Conservation (phyloP, 1,140 invertebrate genomes). For the Bathynomus jamesi region DNA sequence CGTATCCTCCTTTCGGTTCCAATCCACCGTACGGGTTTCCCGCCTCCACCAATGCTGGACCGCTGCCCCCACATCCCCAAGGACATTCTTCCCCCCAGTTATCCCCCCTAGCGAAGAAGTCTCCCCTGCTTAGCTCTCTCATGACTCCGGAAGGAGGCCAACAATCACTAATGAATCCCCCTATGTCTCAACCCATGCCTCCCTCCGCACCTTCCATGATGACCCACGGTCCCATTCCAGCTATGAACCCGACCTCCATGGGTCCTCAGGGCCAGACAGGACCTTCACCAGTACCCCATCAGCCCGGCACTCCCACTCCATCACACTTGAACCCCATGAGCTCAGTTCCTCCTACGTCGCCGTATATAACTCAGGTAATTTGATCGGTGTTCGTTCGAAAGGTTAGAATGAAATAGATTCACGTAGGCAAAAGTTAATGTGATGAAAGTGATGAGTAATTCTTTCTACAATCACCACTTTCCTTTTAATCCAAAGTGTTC, state of each 20-base stretch:
- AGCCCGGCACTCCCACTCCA: slow-evolving; percentile 23
- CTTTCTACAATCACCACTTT: no score
- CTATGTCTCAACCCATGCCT: slow-evolving; percentile 39
- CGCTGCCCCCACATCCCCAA: slow-evolving; percentile 17
- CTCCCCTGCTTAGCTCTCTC: slow-evolving; percentile 17
- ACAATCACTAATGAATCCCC: slow-evolving; percentile 46
- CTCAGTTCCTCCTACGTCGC: slow-evolving; percentile 27
- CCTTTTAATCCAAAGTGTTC: no score
- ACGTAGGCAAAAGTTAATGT: no score
- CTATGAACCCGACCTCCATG: slow-evolving; percentile 42
- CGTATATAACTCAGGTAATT: slow-evolving; percentile 39
- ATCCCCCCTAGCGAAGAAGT: slow-evolving; percentile 42
- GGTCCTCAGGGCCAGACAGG: slow-evolving; percentile 23
- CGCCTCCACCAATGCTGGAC: slow-evolving; percentile 10
- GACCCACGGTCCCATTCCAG: slow-evolving; percentile 34
- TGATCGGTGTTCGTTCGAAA: no score
- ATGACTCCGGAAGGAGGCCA: slow-evolving; percentile 13
- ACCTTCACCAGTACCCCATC: slow-evolving; percentile 17
- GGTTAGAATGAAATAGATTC: no score
- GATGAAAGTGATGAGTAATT: no score
- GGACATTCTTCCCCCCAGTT: slow-evolving; percentile 38
- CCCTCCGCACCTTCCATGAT: slow-evolving; percentile 39
- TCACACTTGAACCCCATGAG: slow-evolving; percentile 25
- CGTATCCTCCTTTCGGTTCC: slow-evolving; percentile 21
- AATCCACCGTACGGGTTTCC: slow-evolving; percentile 12